A percentile compares a stretch with the other conserved stretches of the same genome.
Evolutionary conservation across 2,888 invertebrate species (phyloP).

Genomic region (Aleiodes alternator): DNA sequence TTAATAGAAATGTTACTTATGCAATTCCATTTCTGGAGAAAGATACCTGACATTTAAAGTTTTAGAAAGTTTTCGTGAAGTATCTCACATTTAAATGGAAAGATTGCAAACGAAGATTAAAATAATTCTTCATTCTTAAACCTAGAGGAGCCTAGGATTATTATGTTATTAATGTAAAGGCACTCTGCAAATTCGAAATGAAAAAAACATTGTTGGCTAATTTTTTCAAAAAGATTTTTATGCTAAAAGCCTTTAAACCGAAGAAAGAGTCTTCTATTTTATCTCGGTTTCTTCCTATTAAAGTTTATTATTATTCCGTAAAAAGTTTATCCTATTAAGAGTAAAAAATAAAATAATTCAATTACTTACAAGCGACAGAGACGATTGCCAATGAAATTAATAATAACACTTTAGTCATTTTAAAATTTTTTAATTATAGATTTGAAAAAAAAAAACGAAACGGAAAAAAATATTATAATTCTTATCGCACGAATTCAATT

Average conservation of each 20-base stretch:
- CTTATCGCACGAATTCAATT: conserved; percentile 16
- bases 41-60: conserved; percentile 71
- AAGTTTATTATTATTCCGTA: too few relatives aligned
- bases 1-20: conserved; percentile 54
- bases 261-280: too few relatives aligned
- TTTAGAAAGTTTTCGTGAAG: conserved; percentile 70
- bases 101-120: neutral
- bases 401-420: conserved; percentile 57
- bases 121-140: neutral
- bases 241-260: too few relatives aligned
- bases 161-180: too few relatives aligned
- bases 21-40: conserved; percentile 59
- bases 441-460: conserved; percentile 32
- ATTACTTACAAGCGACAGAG: conserved; percentile 66
- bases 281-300: too few relatives aligned
- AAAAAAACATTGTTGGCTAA: neutral
- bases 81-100: neutral
- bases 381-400: conserved; percentile 60
- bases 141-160: neutral
- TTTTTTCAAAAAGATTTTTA: too few relatives aligned
- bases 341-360: conserved; percentile 4
- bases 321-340: too few relatives aligned
- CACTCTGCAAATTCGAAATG: too few relatives aligned
- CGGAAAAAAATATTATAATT: conserved; percentile 13
- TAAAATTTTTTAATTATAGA: conserved; percentile 30